Percentiles rank a stretch among this genome's conserved stretches.
Evolutionary conservation across 2,797 vertebrate species (phyloP).

Genomic region (Myotis pilosus): DNA sequence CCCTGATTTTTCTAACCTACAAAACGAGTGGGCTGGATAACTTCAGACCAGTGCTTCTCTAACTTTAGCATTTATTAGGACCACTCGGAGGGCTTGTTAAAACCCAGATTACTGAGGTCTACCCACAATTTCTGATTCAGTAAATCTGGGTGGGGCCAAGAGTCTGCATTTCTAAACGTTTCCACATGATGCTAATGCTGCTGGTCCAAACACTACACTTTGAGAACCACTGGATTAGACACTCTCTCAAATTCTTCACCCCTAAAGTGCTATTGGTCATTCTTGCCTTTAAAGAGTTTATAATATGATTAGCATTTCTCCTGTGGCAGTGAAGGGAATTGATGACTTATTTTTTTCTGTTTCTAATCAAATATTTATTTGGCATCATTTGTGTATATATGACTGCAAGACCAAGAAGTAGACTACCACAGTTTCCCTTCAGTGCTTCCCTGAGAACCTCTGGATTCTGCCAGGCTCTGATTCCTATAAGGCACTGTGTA

Average conservation of each 20-base stretch:
- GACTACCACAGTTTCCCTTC: background rate
- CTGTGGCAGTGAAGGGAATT: background rate
- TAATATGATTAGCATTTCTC: constrained; percentile 14
- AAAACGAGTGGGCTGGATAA: background rate
- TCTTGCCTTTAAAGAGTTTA: constrained; percentile 21
- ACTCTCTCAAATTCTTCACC: background rate
- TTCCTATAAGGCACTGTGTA: background rate
- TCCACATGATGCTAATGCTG: background rate
- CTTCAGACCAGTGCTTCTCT: background rate
- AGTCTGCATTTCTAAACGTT: background rate
- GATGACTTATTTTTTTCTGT: constrained; percentile 18
- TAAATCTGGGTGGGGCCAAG: background rate
- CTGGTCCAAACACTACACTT: background rate
- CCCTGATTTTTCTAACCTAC: background rate
- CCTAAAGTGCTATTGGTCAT: background rate
- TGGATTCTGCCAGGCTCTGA: background rate
- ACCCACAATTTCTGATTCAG: background rate
- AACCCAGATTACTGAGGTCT: background rate
- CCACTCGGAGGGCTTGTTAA: background rate
- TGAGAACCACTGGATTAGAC: background rate
- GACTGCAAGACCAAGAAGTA: background rate
- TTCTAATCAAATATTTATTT: constrained; percentile 50
- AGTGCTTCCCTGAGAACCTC: background rate
- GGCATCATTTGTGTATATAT: background rate
- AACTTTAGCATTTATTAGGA: background rate